Conservation (phyloP, 2,113 vertebrate genomes). For the Campylomormyrus tamandua region DNA sequence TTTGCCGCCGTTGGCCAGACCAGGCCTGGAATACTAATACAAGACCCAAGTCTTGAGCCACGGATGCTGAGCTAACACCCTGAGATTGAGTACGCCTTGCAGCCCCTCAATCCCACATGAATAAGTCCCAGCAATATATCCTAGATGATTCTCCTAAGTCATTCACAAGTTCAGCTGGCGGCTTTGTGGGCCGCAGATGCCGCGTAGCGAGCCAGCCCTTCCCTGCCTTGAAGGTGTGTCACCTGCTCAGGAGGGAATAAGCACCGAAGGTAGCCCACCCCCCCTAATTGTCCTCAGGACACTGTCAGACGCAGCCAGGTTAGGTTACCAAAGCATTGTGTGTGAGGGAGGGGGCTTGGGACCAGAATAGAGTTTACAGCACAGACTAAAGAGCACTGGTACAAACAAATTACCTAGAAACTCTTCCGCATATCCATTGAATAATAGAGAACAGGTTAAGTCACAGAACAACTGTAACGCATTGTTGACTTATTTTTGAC, state of each 20-base stretch:
- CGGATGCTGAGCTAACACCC: no score
- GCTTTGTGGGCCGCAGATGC: not conserved
- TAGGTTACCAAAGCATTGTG: slow-evolving; percentile 17
- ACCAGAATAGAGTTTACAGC: slow-evolving; percentile 10
- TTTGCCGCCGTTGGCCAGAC: not conserved
- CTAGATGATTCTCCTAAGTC: not conserved
- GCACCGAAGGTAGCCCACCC: slow-evolving; percentile 8
- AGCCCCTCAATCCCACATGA: not conserved
- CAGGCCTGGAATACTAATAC: not conserved
- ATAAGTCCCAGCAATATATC: not conserved
- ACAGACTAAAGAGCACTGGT: not conserved
- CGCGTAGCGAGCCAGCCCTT: not conserved
- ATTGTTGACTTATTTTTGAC: not conserved
- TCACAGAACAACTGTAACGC: not conserved
- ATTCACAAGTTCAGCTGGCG: not conserved
- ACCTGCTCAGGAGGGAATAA: not conserved
- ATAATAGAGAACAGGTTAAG: slow-evolving; percentile 13
- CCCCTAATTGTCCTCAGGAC: slow-evolving; percentile 14
- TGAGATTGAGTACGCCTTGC: not conserved
- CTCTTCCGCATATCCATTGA: not conserved
- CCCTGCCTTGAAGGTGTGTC: slow-evolving; percentile 19
- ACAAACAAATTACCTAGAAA: slow-evolving; percentile 8
- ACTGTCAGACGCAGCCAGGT: slow-evolving; percentile 12
- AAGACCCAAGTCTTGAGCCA: not conserved
- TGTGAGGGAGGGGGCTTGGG: not conserved